These are phyloP conservation scores for Heterodera schachtii DNA, from an alignment of 1,140 invertebrate genomes.

Conservation along the genomic window DNA sequence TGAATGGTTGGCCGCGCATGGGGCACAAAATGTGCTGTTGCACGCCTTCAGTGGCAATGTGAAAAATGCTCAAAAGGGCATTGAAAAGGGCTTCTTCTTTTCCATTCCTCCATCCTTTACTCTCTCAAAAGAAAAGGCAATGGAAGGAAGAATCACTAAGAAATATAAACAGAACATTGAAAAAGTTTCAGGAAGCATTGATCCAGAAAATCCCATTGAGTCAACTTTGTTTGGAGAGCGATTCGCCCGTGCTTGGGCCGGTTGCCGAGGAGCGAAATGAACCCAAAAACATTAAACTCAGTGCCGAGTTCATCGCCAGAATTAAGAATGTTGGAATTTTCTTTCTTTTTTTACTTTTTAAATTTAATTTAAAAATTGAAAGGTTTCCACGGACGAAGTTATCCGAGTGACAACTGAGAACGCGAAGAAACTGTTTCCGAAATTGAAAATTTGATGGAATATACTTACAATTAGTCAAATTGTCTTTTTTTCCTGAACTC, in stretches of 20 bases:
- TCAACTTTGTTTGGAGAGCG: constrained; percentile 53
- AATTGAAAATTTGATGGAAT: background rate
- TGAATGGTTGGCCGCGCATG: constrained; percentile 58
- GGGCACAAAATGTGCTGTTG: constrained; percentile 65
- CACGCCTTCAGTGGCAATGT: constrained; percentile 68
- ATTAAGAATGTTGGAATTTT: constrained; percentile 56
- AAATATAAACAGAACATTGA: background rate
- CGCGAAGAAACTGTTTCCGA: constrained; percentile 50
- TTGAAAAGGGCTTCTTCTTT: constrained; percentile 66
- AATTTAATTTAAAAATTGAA: background rate
- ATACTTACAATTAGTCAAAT: no score
- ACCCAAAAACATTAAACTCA: constrained; percentile 65
- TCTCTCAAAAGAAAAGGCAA: constrained; percentile 31
- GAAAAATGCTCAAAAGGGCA: constrained; percentile 65
- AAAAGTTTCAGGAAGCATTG: constrained; percentile 15
- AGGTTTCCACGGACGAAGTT: constrained; percentile 59
- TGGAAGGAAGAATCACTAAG: background rate
- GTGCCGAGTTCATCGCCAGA: constrained; percentile 66
- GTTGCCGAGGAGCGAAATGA: constrained; percentile 63
- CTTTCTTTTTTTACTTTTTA: no score
- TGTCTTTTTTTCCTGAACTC: no score
- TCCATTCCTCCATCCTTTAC: constrained; percentile 66
- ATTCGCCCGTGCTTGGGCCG: constrained; percentile 53
- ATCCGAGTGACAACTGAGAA: constrained; percentile 65
- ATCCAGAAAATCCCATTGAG: constrained; percentile 40